Base-by-base conservation (phyloP, 2,888 invertebrate genomes). In the Osedax frankpressi region DNA sequence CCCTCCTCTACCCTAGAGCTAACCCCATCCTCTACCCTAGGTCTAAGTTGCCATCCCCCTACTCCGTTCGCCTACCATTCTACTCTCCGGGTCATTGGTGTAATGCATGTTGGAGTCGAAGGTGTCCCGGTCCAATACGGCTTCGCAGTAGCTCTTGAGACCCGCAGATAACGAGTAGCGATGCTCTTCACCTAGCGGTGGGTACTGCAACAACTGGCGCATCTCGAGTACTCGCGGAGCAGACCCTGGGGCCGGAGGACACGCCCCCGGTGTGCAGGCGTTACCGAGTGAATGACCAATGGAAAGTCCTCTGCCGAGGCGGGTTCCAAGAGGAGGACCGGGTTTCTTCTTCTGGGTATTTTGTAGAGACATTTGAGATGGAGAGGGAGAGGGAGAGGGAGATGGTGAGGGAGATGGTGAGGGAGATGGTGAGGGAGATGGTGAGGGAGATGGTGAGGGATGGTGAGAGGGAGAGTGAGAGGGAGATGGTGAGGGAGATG, bases 181-280 rank as follows among this genome's bases (percentile, higher is more conserved):
- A 83, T 83, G 77, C 6, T 77, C 73, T 1, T 79, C 78, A 3
- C 78, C 75, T 65, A 83, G 77, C n/a, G 82, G 81, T 73, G 79
- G 81, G 78, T 81, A 83, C 79, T 83, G 83, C 60, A 83, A 76
- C 24, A 84, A 75, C 76, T 82, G 83, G 72, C 82, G 75, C 28
- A 82, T 75, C 74, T 83, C 82, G 69, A 83, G 78, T 1, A 78
- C 75, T 25, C 76, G 75, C 0, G 83, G 83, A n/a, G 81, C 76
- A 26, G 81, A 78, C 0, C 80, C 80, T 26, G 69, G 75, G 65
- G 77, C 75, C n/a, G 75, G 30, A 29, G 76, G 76, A n/a, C n/a
- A n/a, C 19, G 73, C 73, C 72, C 78, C 80, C 28, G 78, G 77
- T n/a, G 78, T 77, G 59, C 78, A 77, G 11, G 19, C 29, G 28